Evolutionary conservation across 64 coral and sea anemone species (phyloP), one percentile per base, ranked within the genome.

Genomic region (Porites lutea): DNA sequence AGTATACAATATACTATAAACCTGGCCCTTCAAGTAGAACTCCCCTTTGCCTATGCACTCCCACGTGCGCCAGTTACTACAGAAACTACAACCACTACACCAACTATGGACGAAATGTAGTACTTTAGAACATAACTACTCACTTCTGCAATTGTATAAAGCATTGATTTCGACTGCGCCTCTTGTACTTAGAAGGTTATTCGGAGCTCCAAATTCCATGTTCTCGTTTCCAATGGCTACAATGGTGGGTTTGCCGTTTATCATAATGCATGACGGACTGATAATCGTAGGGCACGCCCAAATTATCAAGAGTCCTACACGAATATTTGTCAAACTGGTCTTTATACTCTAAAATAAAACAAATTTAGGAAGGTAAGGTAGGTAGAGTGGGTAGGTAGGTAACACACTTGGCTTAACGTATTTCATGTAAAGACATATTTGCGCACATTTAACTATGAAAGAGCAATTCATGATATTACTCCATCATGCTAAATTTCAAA

Each of bases 231-330:
- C 81, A 61, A 97, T 73, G 2, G 91, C 95, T 16, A 89, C 75
- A 52, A 96, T 96, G 20, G 95, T 96, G 18, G 92, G 95, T 43
- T 82, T 49, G 0, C 82, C 75, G 63, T 96, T 91, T 76, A 10
- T 46, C 59, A 65, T 96, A 96, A 48, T 97, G 95, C 95, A 97
- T 97, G n/a, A 97, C 49, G 9, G 95, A 97, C 58, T 91, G 52
- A 77, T 86, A 97, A 71, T 97, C 95, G 64, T 97, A 97, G 46
- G 89, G 72, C 60, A 90, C 89, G 3, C 95, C 95, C 69, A 96
- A 82, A 19, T 91, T 43, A 59, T 96, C 95, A 4, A 96, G 82
- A 0, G 72, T 82, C 67, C 51, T 27, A 82, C 87, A 96, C 21
- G 44, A 54, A 53, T 93, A 96, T 54, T 88, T 96, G 23, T 94